Base-by-base conservation (phyloP, 2,888 invertebrate genomes). In the Coecobrya sp. region DNA sequence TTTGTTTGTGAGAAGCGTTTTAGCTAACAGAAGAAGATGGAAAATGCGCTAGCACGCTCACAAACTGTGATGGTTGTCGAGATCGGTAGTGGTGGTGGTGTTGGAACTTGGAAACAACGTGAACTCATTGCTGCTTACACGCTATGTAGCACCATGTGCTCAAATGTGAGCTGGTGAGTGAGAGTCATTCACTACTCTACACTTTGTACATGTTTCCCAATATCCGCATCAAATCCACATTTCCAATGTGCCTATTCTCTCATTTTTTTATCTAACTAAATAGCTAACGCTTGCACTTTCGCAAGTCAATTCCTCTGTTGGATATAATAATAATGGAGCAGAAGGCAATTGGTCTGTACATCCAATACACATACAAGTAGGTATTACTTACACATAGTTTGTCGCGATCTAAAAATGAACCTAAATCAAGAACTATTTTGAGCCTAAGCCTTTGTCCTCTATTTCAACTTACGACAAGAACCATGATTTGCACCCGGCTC, bases 341-440 rank as follows among this genome's bases (percentile, higher is more conserved):
- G 8, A 8, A n/a, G n/a, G 19, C 49, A 22, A 11, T 36, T 30
- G 36, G 5, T 13, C 68, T 76, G 49, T 49, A 49, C 49, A 76
- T 76, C 49, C 22, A 25, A 68, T 68, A 68, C 36, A 27, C 68
- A 5, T 62, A 59, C 19, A 59, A 7, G 19, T 59, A 59, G 7
- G 16, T 52, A 52, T 59, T 42, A 81, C 55, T 59, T 42, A 81
- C 55, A 70, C 52, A 87, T 55, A 91, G 86, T 79, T 91, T 45
- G 89, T 85, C 89, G 70, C 65, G 93, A 93, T 94, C 94, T 94
- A 94, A 94, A 94, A 94, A 93, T 94, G 94, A 93, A 93, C 92
- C 92, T 93, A 93, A 93, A 93, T 92, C 93, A 91, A 91, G 92
- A 93, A 93, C 94, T 94, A 94, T 94, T 94, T 94, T 94, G 89